Evolutionary conservation across 2,113 vertebrate genomes (phyloP).

Genomic region (Campylomormyrus tamandua): DNA sequence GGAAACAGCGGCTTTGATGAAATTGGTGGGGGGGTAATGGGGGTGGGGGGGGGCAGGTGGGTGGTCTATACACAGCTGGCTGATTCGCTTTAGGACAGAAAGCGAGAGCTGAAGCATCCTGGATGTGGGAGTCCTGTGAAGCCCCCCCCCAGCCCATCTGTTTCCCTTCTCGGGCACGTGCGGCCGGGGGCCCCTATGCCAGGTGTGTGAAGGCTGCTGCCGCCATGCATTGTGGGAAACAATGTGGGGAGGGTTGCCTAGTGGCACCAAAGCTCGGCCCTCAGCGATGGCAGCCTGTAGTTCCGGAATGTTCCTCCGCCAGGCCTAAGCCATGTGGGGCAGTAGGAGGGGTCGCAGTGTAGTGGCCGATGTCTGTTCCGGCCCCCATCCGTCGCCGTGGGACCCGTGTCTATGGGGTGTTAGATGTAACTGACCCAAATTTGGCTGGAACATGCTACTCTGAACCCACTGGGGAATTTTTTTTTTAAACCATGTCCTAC

Average conservation of each 20-base stretch:
- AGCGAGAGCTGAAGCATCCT: neutral
- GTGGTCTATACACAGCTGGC: constrained; percentile 40
- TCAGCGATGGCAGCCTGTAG: neutral
- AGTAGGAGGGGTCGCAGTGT: neutral
- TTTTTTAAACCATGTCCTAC: neutral
- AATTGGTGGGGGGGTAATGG: constrained; percentile 24
- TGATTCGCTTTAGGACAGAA: neutral
- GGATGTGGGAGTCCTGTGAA: constrained; percentile 23
- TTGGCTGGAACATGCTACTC: neutral
- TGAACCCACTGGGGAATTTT: neutral
- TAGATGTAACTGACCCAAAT: neutral
- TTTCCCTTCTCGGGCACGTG: constrained; percentile 46
- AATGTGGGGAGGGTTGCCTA: neutral
- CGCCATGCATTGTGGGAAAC: constrained; percentile 14
- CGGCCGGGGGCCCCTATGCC: constrained; percentile 43
- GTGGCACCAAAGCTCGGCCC: neutral
- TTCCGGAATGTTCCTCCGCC: neutral
- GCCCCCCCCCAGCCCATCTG: constrained; percentile 53
- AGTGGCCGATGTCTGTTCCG: neutral
- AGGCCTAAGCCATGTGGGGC: neutral
- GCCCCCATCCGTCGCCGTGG: neutral
- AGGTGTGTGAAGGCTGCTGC: constrained; percentile 39
- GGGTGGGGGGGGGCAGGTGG: neutral
- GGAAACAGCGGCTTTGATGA: constrained; percentile 47
- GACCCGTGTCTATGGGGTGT: neutral